Percentiles rank a stretch among this genome's conserved stretches.
Conservation (phyloP, 2,888 invertebrate species). For the Chrysolina oricalcia region DNA sequence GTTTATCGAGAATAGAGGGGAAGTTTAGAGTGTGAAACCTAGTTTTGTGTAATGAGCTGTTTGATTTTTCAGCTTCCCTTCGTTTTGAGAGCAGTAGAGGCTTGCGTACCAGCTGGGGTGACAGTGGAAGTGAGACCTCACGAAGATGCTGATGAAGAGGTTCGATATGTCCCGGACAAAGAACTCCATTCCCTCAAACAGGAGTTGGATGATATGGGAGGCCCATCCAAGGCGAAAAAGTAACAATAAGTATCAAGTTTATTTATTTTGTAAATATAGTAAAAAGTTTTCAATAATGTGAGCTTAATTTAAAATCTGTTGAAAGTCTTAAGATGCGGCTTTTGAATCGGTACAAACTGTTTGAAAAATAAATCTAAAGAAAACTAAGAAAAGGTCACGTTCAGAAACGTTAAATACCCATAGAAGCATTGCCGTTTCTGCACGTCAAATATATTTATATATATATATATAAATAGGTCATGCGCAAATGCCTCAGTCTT, state of each 20-base stretch:
- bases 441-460: too few relatives aligned
- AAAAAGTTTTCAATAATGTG: neutral
- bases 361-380: too few relatives aligned
- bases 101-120: conserved; percentile 86
- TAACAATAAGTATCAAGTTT: conserved; percentile 39
- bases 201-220: conserved; percentile 81
- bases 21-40: too few relatives aligned
- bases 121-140: conserved; percentile 81
- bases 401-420: too few relatives aligned
- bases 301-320: neutral
- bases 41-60: neutral
- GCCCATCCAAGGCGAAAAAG: conserved; percentile 72
- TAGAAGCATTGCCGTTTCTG: too few relatives aligned
- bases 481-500: too few relatives aligned
- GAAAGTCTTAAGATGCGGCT: too few relatives aligned
- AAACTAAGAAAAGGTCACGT: too few relatives aligned
- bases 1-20: too few relatives aligned
- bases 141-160: conserved; percentile 79
- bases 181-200: conserved; percentile 84
- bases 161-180: conserved; percentile 89
- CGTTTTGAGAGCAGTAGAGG: conserved; percentile 83
- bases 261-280: conserved; percentile 12
- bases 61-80: conserved; percentile 74
- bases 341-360: too few relatives aligned
- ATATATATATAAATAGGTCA: too few relatives aligned